Evolutionary conservation across 2,797 vertebrate species (phyloP), one percentile per base, ranked within the genome.

Genomic region (Phylloscopus collybita): DNA sequence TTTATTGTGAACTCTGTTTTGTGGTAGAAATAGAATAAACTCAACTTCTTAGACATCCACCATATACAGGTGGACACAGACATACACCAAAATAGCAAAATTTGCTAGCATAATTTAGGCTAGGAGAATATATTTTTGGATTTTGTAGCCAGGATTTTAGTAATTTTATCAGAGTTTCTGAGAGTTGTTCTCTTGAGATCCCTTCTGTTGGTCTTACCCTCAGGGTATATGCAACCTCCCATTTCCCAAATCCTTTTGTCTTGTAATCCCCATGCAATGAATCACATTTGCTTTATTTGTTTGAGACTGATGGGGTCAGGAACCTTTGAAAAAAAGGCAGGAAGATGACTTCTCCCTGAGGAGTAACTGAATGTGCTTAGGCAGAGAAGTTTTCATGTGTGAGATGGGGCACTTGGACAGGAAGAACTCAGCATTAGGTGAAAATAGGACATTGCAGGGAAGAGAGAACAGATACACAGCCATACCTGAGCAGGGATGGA

Each of bases 201-300:
- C 49, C 51, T 56, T 85, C 84, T 95, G 74, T 80, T 76, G 40
- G 70, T 62, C 18, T 91, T 80, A 32, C 47, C 60, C 72, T 79
- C 40, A 19, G 74, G 89, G 60, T 49, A 78, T 44, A 38, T 8
- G 22, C 49, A 93, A 20, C 22, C 82, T 92, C 45, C 42, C 44
- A 64, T 72, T 92, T 90, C 54, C 62, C 57, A 78, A 32, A 80
- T 86, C 45, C 53, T 89, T 95, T 91, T 91, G 78, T 70, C 59
- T 84, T 62, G 22, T 79, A 90, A 69, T 90, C 62, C 25, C 56
- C 56, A 17, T 81, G 62, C 54, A 86, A 51, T 79, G 30, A 86
- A 18, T 86, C 54, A 61, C 36, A 85, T 91, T 80, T 85, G 30
- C 71, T 79, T 94, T 85, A 50, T 88, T 94, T 93, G 25, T 88